Evolutionary conservation across 2,888 invertebrate genomes (phyloP).

Genomic region (Eupithecia pulchellata): DNA sequence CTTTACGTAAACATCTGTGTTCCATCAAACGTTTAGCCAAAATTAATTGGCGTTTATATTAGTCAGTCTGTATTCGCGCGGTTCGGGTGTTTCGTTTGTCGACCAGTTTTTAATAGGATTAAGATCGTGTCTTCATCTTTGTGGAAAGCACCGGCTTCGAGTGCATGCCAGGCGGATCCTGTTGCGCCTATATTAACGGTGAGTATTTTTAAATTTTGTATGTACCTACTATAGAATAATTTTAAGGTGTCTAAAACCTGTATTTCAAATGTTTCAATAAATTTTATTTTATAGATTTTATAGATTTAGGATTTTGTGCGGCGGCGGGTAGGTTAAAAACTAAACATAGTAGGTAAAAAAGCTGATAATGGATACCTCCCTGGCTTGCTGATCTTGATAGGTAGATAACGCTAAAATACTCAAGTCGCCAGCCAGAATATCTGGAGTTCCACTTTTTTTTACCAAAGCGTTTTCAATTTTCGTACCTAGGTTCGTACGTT

Average conservation of each 20-base stretch:
- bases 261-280: too few relatives aligned
- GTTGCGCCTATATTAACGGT: slow-evolving; percentile 80
- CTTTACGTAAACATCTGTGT: slow-evolving; percentile 72
- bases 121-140: slow-evolving; percentile 70
- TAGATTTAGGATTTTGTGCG: background rate
- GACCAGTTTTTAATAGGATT: slow-evolving; percentile 56
- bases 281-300: too few relatives aligned
- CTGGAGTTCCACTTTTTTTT: background rate
- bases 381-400: background rate
- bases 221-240: background rate
- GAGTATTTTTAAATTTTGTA: slow-evolving; percentile 61
- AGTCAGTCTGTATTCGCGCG: slow-evolving; percentile 31
- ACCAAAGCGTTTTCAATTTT: background rate
- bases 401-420: background rate
- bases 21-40: slow-evolving; percentile 46
- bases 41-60: slow-evolving; percentile 49
- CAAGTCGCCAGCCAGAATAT: background rate
- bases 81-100: slow-evolving; percentile 52
- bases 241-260: background rate
- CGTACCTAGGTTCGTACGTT: background rate
- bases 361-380: too few relatives aligned
- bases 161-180: slow-evolving; percentile 75
- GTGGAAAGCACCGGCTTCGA: slow-evolving; percentile 74
- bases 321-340: background rate
- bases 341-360: background rate